Base-by-base conservation (phyloP, 2,113 vertebrate genomes). In the Lepus timidus region DNA sequence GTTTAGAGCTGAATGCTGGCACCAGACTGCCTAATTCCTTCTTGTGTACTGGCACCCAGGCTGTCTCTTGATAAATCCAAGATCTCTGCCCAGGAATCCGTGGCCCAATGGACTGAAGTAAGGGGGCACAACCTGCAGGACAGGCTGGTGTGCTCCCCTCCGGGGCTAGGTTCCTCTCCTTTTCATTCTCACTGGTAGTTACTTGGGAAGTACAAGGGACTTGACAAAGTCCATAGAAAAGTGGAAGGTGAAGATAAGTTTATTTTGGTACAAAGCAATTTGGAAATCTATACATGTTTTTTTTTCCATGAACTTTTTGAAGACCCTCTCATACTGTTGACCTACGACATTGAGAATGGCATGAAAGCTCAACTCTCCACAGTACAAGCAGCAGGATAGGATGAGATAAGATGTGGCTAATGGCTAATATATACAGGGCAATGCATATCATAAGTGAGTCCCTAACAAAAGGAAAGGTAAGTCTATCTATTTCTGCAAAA, bases 401-500 rank as follows among this genome's bases (percentile, higher is more conserved):
- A 25, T 82, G 22, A 90, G 44, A 71, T 22, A 83, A 85, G 64
- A 65, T 61, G 19, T 20, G 79, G 75, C 36, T 52, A 4, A 9
- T 16, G 55, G 55, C 61, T 55, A 71, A 71, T 16, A 58, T 2
- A 33, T 13, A 39, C 33, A 84, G 65, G 85, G 16, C 13, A 74
- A n/a, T 8, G 29, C 1, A 31, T 20, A 73, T 58, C 29, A 22
- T 31, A 29, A 71, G 14, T 51, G 33, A 78, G n/a, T 67, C 13
- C 27, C 27, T 86, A 87, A 88, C 29, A 68, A 58, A 85, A 39
- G 61, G 10, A 67, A 81, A 84, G 55, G 6, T n/a, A 85, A 88
- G 61, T 9, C 62, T 79, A 31, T 55, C 10, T 10, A 71, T 33
- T 85, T 83, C 79, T 86, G 19, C 13, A 87, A 94, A 84, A 94